Evolutionary conservation across 2,888 invertebrate species (phyloP).

Genomic region (Pollenia griseotomentosa): DNA sequence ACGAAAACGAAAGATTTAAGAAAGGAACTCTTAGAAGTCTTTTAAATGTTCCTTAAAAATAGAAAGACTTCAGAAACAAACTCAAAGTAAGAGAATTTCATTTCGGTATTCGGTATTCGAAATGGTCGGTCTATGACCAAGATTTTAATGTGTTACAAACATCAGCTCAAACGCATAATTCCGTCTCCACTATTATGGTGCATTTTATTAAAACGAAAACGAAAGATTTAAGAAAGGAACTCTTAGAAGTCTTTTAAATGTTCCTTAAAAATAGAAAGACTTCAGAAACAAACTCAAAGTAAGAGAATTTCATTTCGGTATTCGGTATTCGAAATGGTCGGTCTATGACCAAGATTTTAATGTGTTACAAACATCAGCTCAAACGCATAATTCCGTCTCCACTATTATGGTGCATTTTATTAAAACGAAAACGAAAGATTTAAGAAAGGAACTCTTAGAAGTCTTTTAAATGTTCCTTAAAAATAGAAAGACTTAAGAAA

Average conservation of each 20-base stretch:
- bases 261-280: not conserved
- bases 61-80: too few species aligned
- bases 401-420: not conserved
- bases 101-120: too few species aligned
- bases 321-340: too few species aligned
- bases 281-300: too few species aligned
- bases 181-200: not conserved
- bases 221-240: conserved; percentile 19
- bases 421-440: not conserved
- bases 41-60: not conserved
- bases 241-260: not conserved
- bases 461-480: not conserved
- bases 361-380: too few species aligned
- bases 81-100: too few species aligned
- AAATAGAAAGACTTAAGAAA: conserved; percentile 6
- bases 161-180: too few species aligned
- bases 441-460: not conserved
- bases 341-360: too few species aligned
- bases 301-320: too few species aligned
- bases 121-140: too few species aligned
- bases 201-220: not conserved
- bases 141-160: too few species aligned
- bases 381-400: too few species aligned
- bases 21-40: not conserved
- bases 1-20: conserved; percentile 4